phyloP scores from a whole-genome alignment of 2,888 invertebrate genomes.

The Brachyptera putata region DNA sequence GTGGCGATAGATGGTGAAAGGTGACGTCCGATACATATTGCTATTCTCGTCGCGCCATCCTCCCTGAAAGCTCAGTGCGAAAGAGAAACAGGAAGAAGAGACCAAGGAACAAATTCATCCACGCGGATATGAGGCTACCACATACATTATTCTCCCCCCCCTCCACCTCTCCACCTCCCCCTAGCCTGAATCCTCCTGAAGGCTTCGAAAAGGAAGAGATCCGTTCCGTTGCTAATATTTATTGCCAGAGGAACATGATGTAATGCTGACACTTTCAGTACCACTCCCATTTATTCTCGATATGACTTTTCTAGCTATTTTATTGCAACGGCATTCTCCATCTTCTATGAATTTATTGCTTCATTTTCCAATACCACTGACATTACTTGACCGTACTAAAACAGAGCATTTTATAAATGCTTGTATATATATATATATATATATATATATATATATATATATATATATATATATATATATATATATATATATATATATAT shows the following conservation, averaged over 20 bases:
- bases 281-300: background rate
- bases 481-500: too few relatives aligned
- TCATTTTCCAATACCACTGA: too few relatives aligned
- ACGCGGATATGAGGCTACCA: background rate
- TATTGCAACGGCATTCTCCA: background rate
- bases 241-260: constrained; percentile 19
- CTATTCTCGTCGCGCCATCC: background rate
- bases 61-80: too few relatives aligned
- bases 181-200: too few relatives aligned
- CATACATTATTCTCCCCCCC: too few relatives aligned
- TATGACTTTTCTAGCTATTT: constrained; percentile 7
- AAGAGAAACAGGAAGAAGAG: background rate
- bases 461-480: too few relatives aligned
- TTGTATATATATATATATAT: too few relatives aligned
- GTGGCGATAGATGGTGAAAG: background rate
- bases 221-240: constrained; percentile 20
- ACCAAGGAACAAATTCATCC: background rate
- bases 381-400: too few relatives aligned
- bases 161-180: background rate
- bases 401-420: too few relatives aligned
- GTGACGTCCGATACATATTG: background rate
- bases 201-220: constrained; percentile 1
- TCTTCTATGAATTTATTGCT: background rate
- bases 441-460: too few relatives aligned
- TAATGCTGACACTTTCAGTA: constrained; percentile 22